These are phyloP conservation scores for Pseudococcus jackbeardsleyi DNA, from an alignment of 2,888 invertebrate genomes.

Conservation along the genomic window DNA sequence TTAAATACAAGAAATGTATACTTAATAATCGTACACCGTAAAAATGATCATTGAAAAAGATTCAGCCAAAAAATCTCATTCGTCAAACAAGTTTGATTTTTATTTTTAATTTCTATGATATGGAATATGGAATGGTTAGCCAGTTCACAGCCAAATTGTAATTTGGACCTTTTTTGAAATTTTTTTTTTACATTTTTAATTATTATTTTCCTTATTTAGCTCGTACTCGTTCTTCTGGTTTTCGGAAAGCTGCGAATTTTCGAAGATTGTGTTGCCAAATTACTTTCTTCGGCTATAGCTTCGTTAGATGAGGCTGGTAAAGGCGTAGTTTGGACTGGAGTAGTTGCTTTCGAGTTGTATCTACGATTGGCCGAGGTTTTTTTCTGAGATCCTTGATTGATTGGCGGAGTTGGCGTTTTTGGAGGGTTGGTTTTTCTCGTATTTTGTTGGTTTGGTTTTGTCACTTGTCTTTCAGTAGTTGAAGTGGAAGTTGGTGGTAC, in stretches of 20 bases:
- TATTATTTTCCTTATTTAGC: background rate
- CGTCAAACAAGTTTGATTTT: background rate
- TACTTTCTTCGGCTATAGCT: constrained; percentile 46
- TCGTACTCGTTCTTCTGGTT: constrained; percentile 31
- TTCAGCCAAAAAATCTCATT: no score
- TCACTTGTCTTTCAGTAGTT: background rate
- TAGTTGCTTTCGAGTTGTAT: constrained; percentile 33
- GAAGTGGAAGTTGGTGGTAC: constrained; percentile 14
- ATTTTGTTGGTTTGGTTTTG: background rate
- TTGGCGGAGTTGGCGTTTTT: background rate
- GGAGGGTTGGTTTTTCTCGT: background rate
- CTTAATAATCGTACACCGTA: background rate
- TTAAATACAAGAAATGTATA: background rate
- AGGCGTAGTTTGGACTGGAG: background rate
- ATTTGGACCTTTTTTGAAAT: constrained; percentile 2
- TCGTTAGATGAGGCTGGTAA: constrained; percentile 16
- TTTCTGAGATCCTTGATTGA: constrained; percentile 57
- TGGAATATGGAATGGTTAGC: background rate
- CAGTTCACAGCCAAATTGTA: constrained; percentile 55
- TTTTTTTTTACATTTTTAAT: background rate
- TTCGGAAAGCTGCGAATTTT: constrained; percentile 52
- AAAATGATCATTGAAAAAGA: no score
- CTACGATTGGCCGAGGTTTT: constrained; percentile 43
- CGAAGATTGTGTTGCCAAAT: constrained; percentile 40
- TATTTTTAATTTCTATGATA: background rate